A percentile compares a stretch with the other conserved stretches of the same genome.
These are phyloP conservation scores for Tinea pellionella DNA, from an alignment of 2,888 invertebrate genomes.

Conservation along the genomic window DNA sequence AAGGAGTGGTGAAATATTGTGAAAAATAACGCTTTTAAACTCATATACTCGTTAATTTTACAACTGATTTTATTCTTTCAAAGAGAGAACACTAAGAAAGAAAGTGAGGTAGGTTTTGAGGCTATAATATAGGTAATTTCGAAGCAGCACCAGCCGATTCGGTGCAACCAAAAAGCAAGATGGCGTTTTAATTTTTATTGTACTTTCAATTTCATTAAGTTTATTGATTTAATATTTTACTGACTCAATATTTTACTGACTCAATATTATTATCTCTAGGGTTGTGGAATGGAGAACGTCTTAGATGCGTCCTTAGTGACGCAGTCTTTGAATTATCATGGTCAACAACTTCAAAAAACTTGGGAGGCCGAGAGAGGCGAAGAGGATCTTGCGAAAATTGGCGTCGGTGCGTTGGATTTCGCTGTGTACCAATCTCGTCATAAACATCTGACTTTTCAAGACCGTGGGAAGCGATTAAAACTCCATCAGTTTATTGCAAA, in stretches of 20 bases:
- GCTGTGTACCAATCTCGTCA: constrained; percentile 82
- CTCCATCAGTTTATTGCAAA: constrained; percentile 89
- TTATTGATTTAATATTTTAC: too few relatives aligned
- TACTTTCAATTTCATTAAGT: background rate
- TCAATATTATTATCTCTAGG: background rate
- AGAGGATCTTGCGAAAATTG: constrained; percentile 75
- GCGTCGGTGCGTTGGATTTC: constrained; percentile 73
- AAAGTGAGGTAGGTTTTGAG: background rate
- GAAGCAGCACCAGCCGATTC: constrained; percentile 63
- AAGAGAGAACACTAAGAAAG: too few relatives aligned
- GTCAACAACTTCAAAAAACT: constrained; percentile 87
- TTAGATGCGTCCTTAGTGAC: constrained; percentile 70
- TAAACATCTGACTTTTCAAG: constrained; percentile 85
- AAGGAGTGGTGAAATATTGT: too few relatives aligned
- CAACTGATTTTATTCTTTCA: too few relatives aligned
- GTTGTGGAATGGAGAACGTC: constrained; percentile 41
- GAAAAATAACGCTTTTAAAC: too few relatives aligned
- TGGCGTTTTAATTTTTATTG: background rate
- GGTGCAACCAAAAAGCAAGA: constrained; percentile 46
- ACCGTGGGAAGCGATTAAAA: constrained; percentile 84
- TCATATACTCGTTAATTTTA: too few relatives aligned
- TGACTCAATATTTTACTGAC: too few relatives aligned
- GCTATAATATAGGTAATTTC: constrained; percentile 20
- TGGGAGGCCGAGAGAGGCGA: constrained; percentile 89
- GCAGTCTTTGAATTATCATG: constrained; percentile 85